phyloP scores from a whole-genome alignment of 92 coral and sea anemone species.

The Phenganax marumi region DNA sequence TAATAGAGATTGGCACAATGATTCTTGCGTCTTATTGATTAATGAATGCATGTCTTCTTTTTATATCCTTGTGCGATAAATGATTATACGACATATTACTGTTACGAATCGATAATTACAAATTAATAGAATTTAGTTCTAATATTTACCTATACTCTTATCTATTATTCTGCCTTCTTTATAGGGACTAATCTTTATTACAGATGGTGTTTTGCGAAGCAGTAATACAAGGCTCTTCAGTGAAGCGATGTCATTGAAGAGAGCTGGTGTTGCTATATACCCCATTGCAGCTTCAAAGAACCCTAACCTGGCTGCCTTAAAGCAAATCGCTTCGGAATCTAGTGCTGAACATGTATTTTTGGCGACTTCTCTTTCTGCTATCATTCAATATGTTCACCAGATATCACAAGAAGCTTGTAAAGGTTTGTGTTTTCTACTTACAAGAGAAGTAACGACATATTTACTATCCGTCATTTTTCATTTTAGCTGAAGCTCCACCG shows the following conservation, averaged over 20 bases:
- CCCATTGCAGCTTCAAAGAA: conserved; percentile 32
- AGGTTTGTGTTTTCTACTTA: background rate
- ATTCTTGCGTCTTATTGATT: background rate
- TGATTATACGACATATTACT: background rate
- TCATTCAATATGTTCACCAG: conserved; percentile 44
- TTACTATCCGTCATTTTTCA: background rate
- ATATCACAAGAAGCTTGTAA: conserved; percentile 45
- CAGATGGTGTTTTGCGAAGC: conserved; percentile 15
- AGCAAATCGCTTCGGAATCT: conserved; percentile 35
- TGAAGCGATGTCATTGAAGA: conserved; percentile 30
- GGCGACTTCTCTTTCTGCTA: conserved; percentile 43
- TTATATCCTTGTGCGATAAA: background rate
- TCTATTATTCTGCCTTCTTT: background rate
- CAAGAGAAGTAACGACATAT: background rate
- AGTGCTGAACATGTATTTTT: conserved; percentile 39
- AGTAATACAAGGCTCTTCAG: background rate
- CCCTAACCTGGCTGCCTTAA: conserved; percentile 22
- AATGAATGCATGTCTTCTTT: background rate
- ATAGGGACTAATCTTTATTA: conserved; percentile 31
- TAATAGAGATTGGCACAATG: no score
- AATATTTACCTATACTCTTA: background rate
- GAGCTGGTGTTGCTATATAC: conserved; percentile 34
- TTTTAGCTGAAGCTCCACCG: conserved; percentile 41
- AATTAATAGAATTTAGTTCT: no score
- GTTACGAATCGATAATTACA: no score